These are phyloP conservation scores for Saccostrea echinata DNA, from an alignment of 1,140 invertebrate genomes.

Conservation along the genomic window DNA sequence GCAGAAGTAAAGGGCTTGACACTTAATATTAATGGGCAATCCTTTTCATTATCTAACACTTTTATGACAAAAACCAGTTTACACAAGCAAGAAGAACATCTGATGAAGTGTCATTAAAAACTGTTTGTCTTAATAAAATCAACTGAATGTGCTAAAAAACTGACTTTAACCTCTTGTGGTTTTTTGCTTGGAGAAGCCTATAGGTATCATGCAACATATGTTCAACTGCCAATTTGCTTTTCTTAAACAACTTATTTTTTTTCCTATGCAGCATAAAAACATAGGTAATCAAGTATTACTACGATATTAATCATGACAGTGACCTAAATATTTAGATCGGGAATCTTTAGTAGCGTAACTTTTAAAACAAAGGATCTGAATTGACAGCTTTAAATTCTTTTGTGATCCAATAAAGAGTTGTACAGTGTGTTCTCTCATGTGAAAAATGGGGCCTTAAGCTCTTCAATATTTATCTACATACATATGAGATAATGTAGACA, in stretches of 20 bases:
- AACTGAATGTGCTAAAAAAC: not conserved
- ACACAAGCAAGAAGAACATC: not conserved
- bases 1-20: not conserved
- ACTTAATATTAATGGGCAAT: constrained; percentile 2
- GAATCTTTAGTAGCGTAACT: not conserved
- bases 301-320: not conserved
- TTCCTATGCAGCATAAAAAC: too few relatives aligned
- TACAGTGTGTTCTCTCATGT: constrained; percentile 21
- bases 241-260: too few relatives aligned
- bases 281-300: not conserved
- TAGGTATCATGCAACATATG: too few relatives aligned
- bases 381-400: constrained; percentile 12
- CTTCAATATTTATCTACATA: constrained; percentile 17
- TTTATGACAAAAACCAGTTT: not conserved
- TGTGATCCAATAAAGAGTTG: not conserved
- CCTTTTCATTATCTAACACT: not conserved
- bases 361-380: constrained; percentile 16
- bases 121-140: not conserved
- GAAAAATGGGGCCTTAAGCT: constrained; percentile 6
- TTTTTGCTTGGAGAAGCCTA: not conserved
- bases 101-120: constrained; percentile 16
- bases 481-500: not conserved
- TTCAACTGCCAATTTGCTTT: too few relatives aligned
- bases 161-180: not conserved
- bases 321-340: not conserved